Evolutionary conservation across 2,888 invertebrate species (phyloP).

Genomic region (Dolichopus griseipennis): DNA sequence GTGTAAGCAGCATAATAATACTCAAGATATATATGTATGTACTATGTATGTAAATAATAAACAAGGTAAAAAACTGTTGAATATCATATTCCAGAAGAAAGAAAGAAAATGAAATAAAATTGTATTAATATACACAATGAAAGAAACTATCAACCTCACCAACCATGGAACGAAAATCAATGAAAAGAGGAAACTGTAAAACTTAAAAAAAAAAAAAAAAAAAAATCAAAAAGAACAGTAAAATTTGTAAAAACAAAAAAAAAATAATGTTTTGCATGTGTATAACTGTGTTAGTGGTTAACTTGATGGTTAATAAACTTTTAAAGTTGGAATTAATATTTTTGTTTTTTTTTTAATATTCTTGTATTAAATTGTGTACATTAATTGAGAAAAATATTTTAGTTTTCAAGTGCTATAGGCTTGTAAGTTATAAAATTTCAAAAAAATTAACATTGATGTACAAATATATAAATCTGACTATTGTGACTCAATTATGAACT

Average conservation of each 20-base stretch:
- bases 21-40: neutral
- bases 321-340: neutral
- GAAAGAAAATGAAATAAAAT: neutral
- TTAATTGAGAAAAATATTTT: conserved; percentile 30
- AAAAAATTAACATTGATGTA: too few species aligned
- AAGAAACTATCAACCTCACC: neutral
- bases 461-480: too few species aligned
- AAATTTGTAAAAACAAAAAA: neutral
- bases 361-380: conserved; percentile 32
- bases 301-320: neutral
- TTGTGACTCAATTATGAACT: too few species aligned
- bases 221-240: neutral
- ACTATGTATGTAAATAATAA: neutral
- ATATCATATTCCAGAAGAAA: neutral
- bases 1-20: neutral
- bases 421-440: too few species aligned
- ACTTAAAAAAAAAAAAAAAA: neutral
- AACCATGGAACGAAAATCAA: neutral
- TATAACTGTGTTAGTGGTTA: conserved; percentile 1
- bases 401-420: too few species aligned
- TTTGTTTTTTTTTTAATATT: conserved; percentile 38
- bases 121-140: too few species aligned
- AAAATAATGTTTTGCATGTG: neutral
- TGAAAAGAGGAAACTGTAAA: neutral
- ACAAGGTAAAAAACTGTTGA: neutral